phyloP scores from a whole-genome alignment of 2,113 vertebrate genomes.

The Peromyscus leucopus region DNA sequence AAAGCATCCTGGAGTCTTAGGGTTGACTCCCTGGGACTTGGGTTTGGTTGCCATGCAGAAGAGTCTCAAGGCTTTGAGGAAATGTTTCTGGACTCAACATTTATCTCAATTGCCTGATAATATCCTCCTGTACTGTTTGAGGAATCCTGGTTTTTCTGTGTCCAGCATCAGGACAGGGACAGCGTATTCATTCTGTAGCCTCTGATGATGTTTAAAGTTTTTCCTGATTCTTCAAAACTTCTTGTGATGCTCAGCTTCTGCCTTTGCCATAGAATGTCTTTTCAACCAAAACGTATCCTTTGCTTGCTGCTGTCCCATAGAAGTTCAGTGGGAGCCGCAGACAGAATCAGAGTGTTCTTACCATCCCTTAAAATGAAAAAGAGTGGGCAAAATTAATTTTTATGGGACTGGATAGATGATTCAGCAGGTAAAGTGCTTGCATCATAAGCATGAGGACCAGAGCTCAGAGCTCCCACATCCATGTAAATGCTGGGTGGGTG shows the following conservation, averaged over 20 bases:
- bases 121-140: background rate
- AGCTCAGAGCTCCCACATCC: background rate
- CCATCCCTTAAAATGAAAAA: background rate
- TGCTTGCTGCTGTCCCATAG: background rate
- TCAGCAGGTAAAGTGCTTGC: background rate
- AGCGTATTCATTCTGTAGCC: background rate
- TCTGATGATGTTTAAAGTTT: background rate
- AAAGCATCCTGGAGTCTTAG: background rate
- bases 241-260: background rate
- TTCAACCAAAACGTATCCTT: background rate
- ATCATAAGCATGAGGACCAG: background rate
- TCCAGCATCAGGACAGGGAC: background rate
- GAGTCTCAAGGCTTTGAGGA: background rate
- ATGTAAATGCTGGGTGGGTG: background rate
- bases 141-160: too few relatives aligned
- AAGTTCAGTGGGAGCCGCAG: fast-evolving
- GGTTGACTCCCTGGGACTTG: fast-evolving
- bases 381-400: background rate
- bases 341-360: background rate
- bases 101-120: background rate
- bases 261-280: background rate
- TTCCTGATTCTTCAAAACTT: background rate
- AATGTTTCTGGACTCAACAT: fast-evolving
- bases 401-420: background rate
- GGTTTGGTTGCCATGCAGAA: background rate